A percentile compares a stretch with the other conserved stretches of the same genome.
phyloP scores from a whole-genome alignment of 2,797 vertebrate genomes.

The Notoglanidium macrostoma region DNA sequence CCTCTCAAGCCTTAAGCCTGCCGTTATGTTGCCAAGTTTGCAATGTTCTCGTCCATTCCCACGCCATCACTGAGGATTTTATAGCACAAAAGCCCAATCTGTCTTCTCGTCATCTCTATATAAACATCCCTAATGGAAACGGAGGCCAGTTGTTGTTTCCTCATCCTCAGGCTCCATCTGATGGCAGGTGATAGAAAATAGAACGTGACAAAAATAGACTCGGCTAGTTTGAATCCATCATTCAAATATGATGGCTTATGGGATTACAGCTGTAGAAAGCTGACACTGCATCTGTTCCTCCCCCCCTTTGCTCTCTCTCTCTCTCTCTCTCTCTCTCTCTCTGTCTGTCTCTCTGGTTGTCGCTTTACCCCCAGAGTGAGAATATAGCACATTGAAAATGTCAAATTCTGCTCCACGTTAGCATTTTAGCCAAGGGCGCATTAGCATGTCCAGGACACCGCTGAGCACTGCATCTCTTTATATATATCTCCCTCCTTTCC shows the following conservation, averaged over 20 bases:
- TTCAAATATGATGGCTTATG: not conserved
- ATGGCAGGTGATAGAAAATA: not conserved
- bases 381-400: slow-evolving; percentile 56
- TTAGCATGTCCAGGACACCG: slow-evolving; percentile 53
- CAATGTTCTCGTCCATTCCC: not conserved
- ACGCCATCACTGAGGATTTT: not conserved
- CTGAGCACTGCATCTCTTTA: slow-evolving; percentile 21
- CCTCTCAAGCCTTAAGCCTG: slow-evolving; percentile 16
- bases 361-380: slow-evolving; percentile 25
- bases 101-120: not conserved
- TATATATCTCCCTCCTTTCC: not conserved
- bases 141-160: not conserved
- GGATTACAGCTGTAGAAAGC: slow-evolving; percentile 11
- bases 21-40: not conserved
- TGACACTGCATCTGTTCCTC: slow-evolving; percentile 18
- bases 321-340: slow-evolving; percentile 1
- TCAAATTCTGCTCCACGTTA: slow-evolving; percentile 46
- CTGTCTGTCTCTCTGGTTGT: not conserved
- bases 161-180: not conserved
- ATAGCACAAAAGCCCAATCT: not conserved
- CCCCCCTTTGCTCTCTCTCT: not conserved
- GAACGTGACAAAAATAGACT: not conserved
- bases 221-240: not conserved
- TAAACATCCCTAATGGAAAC: not conserved
- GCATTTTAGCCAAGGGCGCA: slow-evolving; percentile 40